A percentile compares a stretch with the other conserved stretches of the same genome.
Evolutionary conservation across 2,888 invertebrate species (phyloP).

Genomic region (Sepioteuthis lessoniana): DNA sequence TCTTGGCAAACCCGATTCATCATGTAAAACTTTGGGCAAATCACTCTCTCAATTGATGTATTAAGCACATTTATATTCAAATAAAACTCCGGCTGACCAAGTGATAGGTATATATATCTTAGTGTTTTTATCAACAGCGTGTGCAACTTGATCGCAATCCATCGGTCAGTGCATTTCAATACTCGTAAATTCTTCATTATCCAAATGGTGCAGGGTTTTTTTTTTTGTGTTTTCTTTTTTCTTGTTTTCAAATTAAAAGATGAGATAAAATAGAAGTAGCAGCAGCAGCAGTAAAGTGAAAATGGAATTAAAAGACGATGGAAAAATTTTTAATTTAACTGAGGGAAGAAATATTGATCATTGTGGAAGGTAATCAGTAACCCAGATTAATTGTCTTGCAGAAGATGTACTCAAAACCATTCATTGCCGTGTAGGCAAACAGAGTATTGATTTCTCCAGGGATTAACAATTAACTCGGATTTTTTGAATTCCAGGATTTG

Average conservation of each 20-base stretch:
- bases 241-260: neutral
- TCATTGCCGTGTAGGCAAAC: conserved; percentile 23
- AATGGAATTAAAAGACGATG: conserved; percentile 23
- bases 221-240: neutral
- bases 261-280: neutral
- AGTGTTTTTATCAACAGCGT: neutral
- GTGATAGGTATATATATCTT: no score
- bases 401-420: neutral
- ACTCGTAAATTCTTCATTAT: neutral
- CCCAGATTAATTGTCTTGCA: conserved; percentile 23
- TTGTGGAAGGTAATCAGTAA: neutral
- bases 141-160: neutral
- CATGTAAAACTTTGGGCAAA: no score
- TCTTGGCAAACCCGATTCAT: no score
- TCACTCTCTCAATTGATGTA: no score
- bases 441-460: conserved; percentile 33
- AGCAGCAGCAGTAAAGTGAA: neutral
- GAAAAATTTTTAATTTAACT: conserved; percentile 11
- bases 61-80: no score
- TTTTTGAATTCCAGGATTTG: conserved; percentile 12
- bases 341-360: conserved; percentile 33
- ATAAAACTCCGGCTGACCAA: no score
- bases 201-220: neutral
- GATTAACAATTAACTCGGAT: conserved; percentile 23
- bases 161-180: neutral